Evolutionary conservation across 2,113 vertebrate species (phyloP).

Genomic region (Aphyosemion australe): DNA sequence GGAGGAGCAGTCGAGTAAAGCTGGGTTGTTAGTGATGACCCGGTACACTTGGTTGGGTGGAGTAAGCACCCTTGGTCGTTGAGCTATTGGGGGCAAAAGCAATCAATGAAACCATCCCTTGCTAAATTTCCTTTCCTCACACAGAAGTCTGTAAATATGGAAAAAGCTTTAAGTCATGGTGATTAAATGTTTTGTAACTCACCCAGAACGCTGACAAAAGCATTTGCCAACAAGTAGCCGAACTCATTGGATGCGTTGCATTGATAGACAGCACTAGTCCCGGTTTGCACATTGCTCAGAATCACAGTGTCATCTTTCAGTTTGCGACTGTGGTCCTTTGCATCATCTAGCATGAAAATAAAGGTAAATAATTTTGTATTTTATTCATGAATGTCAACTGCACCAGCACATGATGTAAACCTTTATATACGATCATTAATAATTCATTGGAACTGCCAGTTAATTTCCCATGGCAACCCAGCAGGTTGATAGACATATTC

Average conservation of each 20-base stretch:
- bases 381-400: neutral
- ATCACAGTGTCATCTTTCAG: conserved; percentile 90
- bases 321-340: conserved; percentile 85
- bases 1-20: conserved; percentile 87
- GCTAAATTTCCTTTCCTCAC: no score
- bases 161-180: no score
- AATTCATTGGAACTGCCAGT: no score
- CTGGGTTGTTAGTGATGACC: conserved; percentile 87
- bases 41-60: conserved; percentile 85
- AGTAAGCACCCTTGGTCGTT: conserved; percentile 91
- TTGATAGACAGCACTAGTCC: conserved; percentile 93
- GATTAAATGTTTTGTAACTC: conserved; percentile 58
- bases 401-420: neutral
- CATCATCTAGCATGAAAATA: conserved; percentile 80
- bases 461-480: no score
- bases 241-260: conserved; percentile 96
- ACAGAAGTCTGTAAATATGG: no score
- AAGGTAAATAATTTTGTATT: neutral
- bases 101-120: neutral
- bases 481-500: no score
- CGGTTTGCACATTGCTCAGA: conserved; percentile 87
- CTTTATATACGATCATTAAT: neutral
- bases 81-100: conserved; percentile 78
- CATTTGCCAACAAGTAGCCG: conserved; percentile 92
- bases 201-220: conserved; percentile 96